A percentile compares a stretch with the other conserved stretches of the same genome.
Conservation (phyloP, 2,113 vertebrate species). For the Megaleporinus macrocephalus region DNA sequence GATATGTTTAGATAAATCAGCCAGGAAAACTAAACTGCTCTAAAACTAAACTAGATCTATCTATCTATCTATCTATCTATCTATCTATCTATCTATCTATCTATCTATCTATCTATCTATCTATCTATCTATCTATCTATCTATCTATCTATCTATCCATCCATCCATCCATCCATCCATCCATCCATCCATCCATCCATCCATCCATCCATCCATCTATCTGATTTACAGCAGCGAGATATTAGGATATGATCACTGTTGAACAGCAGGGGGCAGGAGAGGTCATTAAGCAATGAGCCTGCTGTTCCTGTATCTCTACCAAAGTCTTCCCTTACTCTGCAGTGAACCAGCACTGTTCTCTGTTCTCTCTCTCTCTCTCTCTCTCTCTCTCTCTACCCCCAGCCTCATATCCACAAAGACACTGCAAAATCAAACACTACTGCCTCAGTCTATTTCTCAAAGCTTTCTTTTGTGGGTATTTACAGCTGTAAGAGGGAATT, state of each 20-base stretch:
- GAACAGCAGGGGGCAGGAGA: conserved; percentile 79
- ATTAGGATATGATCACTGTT: conserved; percentile 47
- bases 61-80: no score
- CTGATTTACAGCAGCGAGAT: conserved; percentile 48
- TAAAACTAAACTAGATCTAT: no score
- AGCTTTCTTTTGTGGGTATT: not conserved
- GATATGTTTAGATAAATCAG: no score
- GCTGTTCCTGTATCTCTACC: conserved; percentile 37
- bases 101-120: no score
- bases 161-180: no score
- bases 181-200: not conserved
- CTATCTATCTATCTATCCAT: not conserved
- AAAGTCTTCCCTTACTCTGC: conserved; percentile 44
- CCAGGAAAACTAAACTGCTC: no score
- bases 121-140: not conserved
- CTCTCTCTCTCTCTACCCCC: conserved; percentile 1
- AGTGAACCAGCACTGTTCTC: no score
- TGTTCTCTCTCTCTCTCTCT: not conserved
- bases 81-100: no score
- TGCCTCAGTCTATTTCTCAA: not conserved
- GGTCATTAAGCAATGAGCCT: conserved; percentile 61
- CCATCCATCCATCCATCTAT: not conserved
- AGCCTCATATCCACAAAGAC: not conserved
- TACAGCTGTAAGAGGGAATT: not conserved
- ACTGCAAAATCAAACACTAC: not conserved